These are phyloP conservation scores for Leptinotarsa juncta DNA, from an alignment of 2,888 invertebrate species.

Conservation along the genomic window DNA sequence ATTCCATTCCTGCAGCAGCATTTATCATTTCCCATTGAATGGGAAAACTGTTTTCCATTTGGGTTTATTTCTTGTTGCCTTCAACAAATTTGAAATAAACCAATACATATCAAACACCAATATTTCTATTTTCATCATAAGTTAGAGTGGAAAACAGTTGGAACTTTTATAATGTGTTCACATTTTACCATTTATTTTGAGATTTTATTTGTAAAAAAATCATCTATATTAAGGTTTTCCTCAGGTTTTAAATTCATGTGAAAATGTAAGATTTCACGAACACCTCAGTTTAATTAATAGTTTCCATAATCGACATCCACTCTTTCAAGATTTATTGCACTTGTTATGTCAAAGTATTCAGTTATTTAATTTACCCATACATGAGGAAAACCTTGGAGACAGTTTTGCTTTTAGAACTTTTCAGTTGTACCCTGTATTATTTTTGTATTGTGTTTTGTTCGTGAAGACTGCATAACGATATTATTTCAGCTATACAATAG, in stretches of 20 bases:
- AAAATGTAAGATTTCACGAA: too few relatives aligned
- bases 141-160: conserved; percentile 10
- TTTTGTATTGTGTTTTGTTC: conserved; percentile 17
- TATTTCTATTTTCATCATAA: not conserved
- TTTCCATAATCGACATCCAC: not conserved
- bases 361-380: not conserved
- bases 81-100: too few relatives aligned
- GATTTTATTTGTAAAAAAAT: not conserved
- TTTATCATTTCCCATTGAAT: not conserved
- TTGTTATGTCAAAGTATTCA: not conserved
- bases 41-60: conserved; percentile 7
- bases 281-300: too few relatives aligned
- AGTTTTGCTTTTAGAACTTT: not conserved
- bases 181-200: conserved; percentile 4
- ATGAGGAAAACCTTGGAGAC: not conserved
- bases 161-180: conserved; percentile 14
- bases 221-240: too few relatives aligned
- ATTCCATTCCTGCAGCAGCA: not conserved
- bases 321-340: not conserved
- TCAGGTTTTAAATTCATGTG: too few relatives aligned
- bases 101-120: too few relatives aligned
- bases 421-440: conserved; percentile 10
- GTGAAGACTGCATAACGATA: conserved; percentile 28
- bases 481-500: conserved; percentile 23
- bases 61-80: not conserved